phyloP scores from a whole-genome alignment of 2,888 invertebrate species.

The Drosophila buzzatii region DNA sequence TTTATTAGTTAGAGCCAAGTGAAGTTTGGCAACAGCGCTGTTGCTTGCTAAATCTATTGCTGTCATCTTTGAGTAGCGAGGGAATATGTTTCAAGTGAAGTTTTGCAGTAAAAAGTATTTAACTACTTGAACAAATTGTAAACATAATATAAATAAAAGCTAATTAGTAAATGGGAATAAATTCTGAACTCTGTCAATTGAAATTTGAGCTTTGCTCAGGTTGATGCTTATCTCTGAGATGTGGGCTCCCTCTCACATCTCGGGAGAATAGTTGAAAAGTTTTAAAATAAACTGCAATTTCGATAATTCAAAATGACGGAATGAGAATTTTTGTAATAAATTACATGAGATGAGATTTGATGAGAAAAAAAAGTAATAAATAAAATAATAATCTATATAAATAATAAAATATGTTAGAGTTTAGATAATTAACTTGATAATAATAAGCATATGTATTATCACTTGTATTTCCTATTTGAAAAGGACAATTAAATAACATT shows the following conservation, averaged over 20 bases:
- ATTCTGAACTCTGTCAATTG: background rate
- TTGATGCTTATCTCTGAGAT: background rate
- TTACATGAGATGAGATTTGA: background rate
- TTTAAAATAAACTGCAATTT: background rate
- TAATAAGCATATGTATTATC: too few species aligned
- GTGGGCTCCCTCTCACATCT: background rate
- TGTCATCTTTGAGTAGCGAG: background rate
- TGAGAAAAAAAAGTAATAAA: too few species aligned
- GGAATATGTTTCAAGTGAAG: background rate
- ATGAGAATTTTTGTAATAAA: background rate
- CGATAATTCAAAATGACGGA: background rate
- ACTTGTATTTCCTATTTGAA: too few species aligned
- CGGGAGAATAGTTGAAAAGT: background rate
- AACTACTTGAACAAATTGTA: background rate
- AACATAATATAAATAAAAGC: background rate
- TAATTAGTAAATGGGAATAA: background rate
- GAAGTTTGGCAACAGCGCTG: constrained; percentile 21
- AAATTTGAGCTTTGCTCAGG: background rate
- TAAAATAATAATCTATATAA: too few species aligned
- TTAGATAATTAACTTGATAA: too few species aligned
- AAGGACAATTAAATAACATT: too few species aligned
- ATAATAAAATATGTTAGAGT: too few species aligned
- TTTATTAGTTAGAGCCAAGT: constrained; percentile 23
- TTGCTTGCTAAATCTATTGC: background rate
- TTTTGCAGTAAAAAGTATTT: background rate